Conservation (phyloP, 2,797 vertebrate genomes). For the Leuciscus waleckii region DNA sequence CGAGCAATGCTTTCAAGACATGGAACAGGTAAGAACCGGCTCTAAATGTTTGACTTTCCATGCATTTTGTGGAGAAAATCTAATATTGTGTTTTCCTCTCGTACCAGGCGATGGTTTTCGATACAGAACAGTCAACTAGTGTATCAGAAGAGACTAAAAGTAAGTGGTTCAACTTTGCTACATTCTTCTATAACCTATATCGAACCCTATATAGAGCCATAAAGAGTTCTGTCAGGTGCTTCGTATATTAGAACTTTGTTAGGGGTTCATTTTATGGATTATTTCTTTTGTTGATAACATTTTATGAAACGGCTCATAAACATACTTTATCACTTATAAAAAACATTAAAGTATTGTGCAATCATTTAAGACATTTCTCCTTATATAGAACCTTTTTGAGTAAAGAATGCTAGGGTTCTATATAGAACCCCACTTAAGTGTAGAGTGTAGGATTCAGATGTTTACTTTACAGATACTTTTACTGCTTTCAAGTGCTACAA, state of each 20-base stretch:
- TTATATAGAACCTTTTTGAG: too few relatives aligned
- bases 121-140: slow-evolving; percentile 98
- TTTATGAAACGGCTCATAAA: too few relatives aligned
- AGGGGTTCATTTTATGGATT: neutral
- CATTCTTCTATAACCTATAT: neutral
- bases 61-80: slow-evolving; percentile 7
- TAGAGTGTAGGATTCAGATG: neutral
- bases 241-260: neutral
- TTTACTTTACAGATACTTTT: neutral
- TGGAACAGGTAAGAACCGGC: slow-evolving; percentile 89
- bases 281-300: fast-evolving
- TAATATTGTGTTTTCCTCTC: neutral
- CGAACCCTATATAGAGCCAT: neutral
- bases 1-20: slow-evolving; percentile 98
- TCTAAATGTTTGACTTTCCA: neutral
- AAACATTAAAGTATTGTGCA: too few relatives aligned
- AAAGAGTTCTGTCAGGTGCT: neutral
- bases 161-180: slow-evolving; percentile 57
- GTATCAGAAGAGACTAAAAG: slow-evolving; percentile 98
- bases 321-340: too few relatives aligned
- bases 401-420: too few relatives aligned
- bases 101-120: slow-evolving; percentile 93
- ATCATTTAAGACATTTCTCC: too few relatives aligned
- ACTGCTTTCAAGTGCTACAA: slow-evolving; percentile 16
- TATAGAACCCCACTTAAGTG: neutral